Conservation (phyloP, 1,140 invertebrate genomes). For the Idris sp. region DNA sequence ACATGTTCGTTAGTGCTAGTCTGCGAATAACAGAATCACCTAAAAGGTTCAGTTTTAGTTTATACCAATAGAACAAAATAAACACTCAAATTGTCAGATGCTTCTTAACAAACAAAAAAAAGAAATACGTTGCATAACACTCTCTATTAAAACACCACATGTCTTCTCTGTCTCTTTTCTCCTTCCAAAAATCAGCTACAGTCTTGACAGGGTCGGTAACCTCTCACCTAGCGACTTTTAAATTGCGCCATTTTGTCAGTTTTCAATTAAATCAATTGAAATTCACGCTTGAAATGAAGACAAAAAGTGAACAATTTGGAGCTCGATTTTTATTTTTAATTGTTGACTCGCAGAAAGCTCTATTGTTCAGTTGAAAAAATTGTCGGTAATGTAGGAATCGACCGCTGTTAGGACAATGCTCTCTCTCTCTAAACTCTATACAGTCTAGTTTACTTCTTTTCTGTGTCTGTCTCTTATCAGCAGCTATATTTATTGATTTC, state of each 20-base stretch:
- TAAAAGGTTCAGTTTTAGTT: too few species aligned
- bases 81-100: too few species aligned
- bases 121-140: slow-evolving; percentile 29
- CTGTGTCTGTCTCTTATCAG: slow-evolving; percentile 11
- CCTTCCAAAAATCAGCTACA: neutral
- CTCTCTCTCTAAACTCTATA: slow-evolving; percentile 3
- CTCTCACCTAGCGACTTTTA: slow-evolving; percentile 16
- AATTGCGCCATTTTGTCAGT: neutral
- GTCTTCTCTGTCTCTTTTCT: neutral
- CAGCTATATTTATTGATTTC: slow-evolving; percentile 53
- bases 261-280: neutral
- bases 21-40: slow-evolving; percentile 3
- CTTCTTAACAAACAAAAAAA: too few species aligned
- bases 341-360: neutral
- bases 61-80: too few species aligned
- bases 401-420: neutral
- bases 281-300: neutral
- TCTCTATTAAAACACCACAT: too few species aligned
- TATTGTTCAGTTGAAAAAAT: neutral
- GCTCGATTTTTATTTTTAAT: neutral
- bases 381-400: slow-evolving; percentile 14
- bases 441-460: neutral
- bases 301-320: slow-evolving; percentile 5
- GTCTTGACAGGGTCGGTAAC: slow-evolving; percentile 3
- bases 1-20: slow-evolving; percentile 10